These are phyloP conservation scores for Mythimna ferrago DNA, from an alignment of 2,888 invertebrate species.

Conservation along the genomic window DNA sequence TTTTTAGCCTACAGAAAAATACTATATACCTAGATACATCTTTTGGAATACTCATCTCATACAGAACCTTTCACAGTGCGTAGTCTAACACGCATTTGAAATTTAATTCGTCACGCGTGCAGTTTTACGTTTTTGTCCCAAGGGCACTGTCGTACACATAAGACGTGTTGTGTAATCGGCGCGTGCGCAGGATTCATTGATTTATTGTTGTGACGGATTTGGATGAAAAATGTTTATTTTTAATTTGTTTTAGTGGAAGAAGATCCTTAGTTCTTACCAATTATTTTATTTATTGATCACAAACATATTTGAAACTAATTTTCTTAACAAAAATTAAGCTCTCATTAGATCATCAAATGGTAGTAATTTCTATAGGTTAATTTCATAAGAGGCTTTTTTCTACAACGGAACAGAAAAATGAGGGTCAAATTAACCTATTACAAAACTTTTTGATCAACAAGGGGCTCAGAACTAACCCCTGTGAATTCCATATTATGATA, in stretches of 20 bases:
- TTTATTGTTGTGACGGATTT: constrained; percentile 30
- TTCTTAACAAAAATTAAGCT: no score
- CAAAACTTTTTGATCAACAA: not conserved
- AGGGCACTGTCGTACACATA: constrained; percentile 3
- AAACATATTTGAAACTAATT: no score
- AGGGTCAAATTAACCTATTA: no score
- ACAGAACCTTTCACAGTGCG: not conserved
- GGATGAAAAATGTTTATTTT: not conserved
- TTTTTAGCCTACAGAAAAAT: no score
- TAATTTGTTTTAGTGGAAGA: not conserved
- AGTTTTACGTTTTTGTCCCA: not conserved
- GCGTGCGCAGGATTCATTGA: constrained; percentile 37
- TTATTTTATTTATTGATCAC: no score
- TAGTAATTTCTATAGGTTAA: not conserved
- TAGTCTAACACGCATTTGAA: not conserved
- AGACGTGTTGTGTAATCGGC: constrained; percentile 5
- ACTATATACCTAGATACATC: not conserved
- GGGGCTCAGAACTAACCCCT: not conserved
- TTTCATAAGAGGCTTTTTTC: not conserved
- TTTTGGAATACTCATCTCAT: not conserved
- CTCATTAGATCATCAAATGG: no score
- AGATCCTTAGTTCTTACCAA: no score
- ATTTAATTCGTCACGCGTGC: not conserved
- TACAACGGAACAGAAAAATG: not conserved
- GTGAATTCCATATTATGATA: not conserved